A percentile compares a stretch with the other conserved stretches of the same genome.
These are phyloP conservation scores for Anseranas semipalmata DNA, from an alignment of 2,113 vertebrate species.

Conservation along the genomic window DNA sequence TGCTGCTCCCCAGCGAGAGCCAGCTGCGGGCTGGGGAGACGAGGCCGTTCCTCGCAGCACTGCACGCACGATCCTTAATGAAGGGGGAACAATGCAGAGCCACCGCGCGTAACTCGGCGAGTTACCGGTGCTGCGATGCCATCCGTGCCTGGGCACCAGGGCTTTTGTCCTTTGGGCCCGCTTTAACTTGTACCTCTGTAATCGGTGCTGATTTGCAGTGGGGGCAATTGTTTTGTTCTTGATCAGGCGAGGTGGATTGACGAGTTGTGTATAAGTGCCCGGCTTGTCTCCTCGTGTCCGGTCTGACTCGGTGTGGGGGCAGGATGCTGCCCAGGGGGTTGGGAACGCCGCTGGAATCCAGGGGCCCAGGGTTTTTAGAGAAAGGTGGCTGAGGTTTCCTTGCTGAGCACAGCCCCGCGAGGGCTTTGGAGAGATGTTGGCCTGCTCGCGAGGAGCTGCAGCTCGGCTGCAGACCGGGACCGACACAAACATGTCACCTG, in stretches of 20 bases:
- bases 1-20: too few relatives aligned
- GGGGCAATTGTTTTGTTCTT: accelerated
- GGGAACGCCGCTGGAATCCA: background rate
- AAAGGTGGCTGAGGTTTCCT: background rate
- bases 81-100: background rate
- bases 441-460: too few relatives aligned
- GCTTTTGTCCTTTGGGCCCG: background rate
- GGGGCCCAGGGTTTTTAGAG: accelerated
- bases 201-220: background rate
- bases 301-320: background rate
- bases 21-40: too few relatives aligned
- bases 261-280: accelerated
- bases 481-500: accelerated
- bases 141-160: too few relatives aligned
- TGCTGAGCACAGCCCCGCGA: accelerated
- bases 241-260: background rate
- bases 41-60: too few relatives aligned
- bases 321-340: background rate
- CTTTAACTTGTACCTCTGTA: background rate
- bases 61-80: too few relatives aligned
- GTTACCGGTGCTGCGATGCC: too few relatives aligned
- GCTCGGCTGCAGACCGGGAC: accelerated
- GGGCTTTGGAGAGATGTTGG: background rate
- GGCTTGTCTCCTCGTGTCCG: accelerated
- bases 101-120: accelerated